Evolutionary conservation across 2,797 vertebrate species (phyloP), one percentile per base, ranked within the genome.

Genomic region (Sphenopsis melanotis): DNA sequence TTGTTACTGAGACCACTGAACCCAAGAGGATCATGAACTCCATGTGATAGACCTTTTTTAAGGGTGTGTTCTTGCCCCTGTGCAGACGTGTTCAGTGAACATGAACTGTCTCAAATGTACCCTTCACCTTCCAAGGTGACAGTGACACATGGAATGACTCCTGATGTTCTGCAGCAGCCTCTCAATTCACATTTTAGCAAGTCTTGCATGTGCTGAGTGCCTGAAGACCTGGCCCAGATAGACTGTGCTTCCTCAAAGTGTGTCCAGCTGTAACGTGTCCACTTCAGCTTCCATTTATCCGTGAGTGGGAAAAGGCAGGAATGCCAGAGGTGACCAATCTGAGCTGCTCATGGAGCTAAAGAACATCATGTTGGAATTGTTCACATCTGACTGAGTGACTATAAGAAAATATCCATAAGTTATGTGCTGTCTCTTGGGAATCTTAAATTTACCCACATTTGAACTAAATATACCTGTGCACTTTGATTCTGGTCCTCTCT

Each of bases 201-300:
- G 84, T 57, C 32, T 95, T 74, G 57, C 53, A 6, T 41, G 63
- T 92, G 69, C 61, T 52, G 68, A 56, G 68, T 53, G 16, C 74
- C 74, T 75, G 32, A 93, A 92, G 92, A 89, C 78, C 72, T 91
- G 93, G 68, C 85, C 72, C 86, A 64, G 63, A 76, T 6, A 44
- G 81, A 77, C 66, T 89, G 65, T 89, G 74, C 70, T 66, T 66
- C 85, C 75, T 92, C 78, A 26, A 9, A 47, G 46, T 27, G 64
- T 74, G 74, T 61, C 76, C 88, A 53, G 70, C 88, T 89, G 34
- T 77, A 77, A 69, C 10, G 1, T 69, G 26, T 8, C 46, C 60
- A 26, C 81, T 72, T 49, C 81, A 82, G 56, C 79, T 89, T 80
- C 83, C 50, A 12, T 74, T 60, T 74, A 34, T 47, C 11, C 4